Conservation (phyloP, 2,888 invertebrate genomes). For the Agrypnus murinus region DNA sequence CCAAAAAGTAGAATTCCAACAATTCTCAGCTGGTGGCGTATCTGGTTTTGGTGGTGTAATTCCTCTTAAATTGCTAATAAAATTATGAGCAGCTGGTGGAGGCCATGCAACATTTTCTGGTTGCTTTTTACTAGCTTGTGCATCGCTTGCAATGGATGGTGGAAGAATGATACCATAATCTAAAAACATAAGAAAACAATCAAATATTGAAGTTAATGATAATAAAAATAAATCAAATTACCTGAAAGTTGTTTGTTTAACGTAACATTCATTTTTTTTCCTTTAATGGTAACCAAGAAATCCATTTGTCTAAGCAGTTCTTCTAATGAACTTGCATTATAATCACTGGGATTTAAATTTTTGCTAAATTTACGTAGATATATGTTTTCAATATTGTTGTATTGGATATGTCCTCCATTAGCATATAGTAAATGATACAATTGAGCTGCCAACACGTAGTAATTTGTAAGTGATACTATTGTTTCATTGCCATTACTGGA, state of each 20-base stretch:
- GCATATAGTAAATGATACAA: conserved; percentile 66
- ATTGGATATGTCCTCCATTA: conserved; percentile 64
- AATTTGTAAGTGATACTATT: conserved; percentile 64
- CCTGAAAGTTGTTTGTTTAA: conserved; percentile 72
- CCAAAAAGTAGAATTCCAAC: conserved; percentile 44
- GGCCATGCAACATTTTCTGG: conserved; percentile 56
- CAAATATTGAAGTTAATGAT: too few species aligned
- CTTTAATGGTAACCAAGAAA: conserved; percentile 65
- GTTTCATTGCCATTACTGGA: conserved; percentile 60
- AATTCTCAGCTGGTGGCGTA: conserved; percentile 68
- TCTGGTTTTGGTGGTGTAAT: conserved; percentile 71
- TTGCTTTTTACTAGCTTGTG: conserved; percentile 28
- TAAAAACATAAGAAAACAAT: conserved; percentile 46
- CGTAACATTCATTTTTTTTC: conserved; percentile 69
- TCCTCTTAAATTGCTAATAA: conserved; percentile 22
- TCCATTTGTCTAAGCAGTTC: conserved; percentile 66
- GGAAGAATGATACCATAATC: conserved; percentile 64
- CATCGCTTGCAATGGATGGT: conserved; percentile 53
- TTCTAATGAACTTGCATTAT: conserved; percentile 64
- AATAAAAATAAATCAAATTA: too few species aligned
- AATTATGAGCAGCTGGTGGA: conserved; percentile 57
- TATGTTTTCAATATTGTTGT: conserved; percentile 62
- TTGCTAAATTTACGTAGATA: conserved; percentile 64
- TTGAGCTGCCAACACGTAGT: conserved; percentile 67
- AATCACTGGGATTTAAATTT: conserved; percentile 63